phyloP scores from a whole-genome alignment of 2,888 invertebrate species.

The Sinopyrophorus schimmeli region DNA sequence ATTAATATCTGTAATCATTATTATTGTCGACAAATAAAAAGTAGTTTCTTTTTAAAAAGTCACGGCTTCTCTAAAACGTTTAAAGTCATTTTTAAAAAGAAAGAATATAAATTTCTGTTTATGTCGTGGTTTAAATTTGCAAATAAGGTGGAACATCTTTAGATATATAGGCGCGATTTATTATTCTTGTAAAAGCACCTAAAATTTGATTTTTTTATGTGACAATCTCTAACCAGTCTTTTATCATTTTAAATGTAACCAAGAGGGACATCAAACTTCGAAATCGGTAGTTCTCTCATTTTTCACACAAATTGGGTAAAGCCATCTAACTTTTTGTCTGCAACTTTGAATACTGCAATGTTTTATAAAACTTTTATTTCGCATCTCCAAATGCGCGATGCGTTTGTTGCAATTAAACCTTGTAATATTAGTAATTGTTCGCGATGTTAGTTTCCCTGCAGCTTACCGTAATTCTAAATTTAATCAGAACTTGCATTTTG shows the following conservation, averaged over 20 bases:
- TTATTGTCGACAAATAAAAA: no score
- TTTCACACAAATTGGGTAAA: conserved; percentile 9
- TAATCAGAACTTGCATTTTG: conserved; percentile 2
- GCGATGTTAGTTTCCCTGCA: neutral
- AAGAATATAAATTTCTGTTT: no score
- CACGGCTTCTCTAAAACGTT: no score
- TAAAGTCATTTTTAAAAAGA: no score
- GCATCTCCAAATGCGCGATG: neutral
- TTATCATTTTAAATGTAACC: conserved; percentile 17
- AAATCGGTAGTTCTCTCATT: conserved; percentile 12
- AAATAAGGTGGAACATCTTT: no score
- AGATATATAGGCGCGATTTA: conserved; percentile 3
- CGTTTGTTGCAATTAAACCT: neutral
- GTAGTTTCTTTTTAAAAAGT: no score
- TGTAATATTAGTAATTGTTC: neutral
- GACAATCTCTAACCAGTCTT: conserved; percentile 8
- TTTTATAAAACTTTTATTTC: neutral
- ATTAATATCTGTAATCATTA: no score
- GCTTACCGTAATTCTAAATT: neutral
- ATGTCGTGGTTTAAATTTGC: no score
- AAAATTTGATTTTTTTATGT: conserved; percentile 17
- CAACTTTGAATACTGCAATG: conserved; percentile 13
- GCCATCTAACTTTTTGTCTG: conserved; percentile 11
- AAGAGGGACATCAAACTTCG: conserved; percentile 13
- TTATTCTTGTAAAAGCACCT: conserved; percentile 2